Conservation (phyloP, 1,140 invertebrate species). For the Drosophila novamexicana region DNA sequence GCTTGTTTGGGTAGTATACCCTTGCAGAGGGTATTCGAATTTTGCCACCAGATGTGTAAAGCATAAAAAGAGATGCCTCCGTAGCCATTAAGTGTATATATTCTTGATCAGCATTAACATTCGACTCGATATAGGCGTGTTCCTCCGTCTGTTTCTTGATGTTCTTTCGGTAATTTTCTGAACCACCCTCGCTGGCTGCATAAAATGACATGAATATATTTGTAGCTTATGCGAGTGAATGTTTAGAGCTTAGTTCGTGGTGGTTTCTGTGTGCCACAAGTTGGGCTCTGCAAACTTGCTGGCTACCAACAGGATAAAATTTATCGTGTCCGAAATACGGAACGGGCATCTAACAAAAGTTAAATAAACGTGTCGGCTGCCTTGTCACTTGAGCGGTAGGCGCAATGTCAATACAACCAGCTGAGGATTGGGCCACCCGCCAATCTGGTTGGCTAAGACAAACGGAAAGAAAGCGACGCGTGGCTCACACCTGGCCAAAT, state of each 20-base stretch:
- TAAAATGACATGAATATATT: constrained; percentile 7
- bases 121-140: too few relatives aligned
- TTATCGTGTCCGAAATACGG: constrained; percentile 8
- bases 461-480: constrained; percentile 19
- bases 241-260: constrained; percentile 37
- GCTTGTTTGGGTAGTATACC: too few relatives aligned
- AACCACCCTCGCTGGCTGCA: constrained; percentile 12
- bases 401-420: constrained; percentile 24
- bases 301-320: constrained; percentile 28
- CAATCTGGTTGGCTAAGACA: constrained; percentile 23
- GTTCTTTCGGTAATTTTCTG: neutral
- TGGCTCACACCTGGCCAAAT: constrained; percentile 27
- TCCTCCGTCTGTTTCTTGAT: too few relatives aligned
- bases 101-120: too few relatives aligned
- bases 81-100: too few relatives aligned
- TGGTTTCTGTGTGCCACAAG: constrained; percentile 17
- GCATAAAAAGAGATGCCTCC: too few relatives aligned
- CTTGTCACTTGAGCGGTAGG: constrained; percentile 26
- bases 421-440: neutral
- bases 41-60: too few relatives aligned
- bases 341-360: constrained; percentile 33
- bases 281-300: neutral
- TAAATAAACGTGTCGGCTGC: constrained; percentile 39
- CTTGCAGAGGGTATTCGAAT: too few relatives aligned
- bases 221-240: neutral